A percentile compares a stretch with the other conserved stretches of the same genome.
These are phyloP conservation scores for Dynastes maya DNA, from an alignment of 2,888 invertebrate genomes.

Conservation along the genomic window DNA sequence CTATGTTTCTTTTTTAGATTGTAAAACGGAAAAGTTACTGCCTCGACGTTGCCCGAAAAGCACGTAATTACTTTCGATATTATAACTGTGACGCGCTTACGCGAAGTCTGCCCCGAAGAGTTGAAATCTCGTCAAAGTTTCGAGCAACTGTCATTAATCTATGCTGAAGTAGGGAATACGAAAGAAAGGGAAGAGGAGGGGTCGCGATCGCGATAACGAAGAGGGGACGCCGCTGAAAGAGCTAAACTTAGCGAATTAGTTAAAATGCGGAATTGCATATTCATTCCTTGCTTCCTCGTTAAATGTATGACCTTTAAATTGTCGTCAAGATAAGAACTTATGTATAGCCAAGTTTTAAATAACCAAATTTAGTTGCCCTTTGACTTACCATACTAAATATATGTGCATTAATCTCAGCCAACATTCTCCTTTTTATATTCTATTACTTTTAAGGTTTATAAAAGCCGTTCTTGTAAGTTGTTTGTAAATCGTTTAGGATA, in stretches of 20 bases:
- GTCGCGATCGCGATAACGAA: constrained; percentile 1
- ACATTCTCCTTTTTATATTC: no score
- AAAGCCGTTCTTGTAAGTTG: no score
- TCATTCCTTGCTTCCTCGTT: not conserved
- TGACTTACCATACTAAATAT: no score
- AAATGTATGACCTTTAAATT: not conserved
- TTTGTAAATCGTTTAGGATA: no score
- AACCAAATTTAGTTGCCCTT: no score
- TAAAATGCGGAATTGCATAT: not conserved
- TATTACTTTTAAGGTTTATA: no score
- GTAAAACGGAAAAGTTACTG: not conserved
- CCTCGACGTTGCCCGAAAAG: not conserved
- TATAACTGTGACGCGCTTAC: constrained; percentile 3
- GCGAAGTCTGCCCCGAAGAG: not conserved
- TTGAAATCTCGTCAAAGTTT: constrained; percentile 31
- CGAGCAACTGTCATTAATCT: constrained; percentile 29
- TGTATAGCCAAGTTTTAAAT: no score
- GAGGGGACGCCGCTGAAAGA: not conserved
- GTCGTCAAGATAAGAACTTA: not conserved
- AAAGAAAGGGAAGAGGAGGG: not conserved
- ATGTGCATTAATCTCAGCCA: no score
- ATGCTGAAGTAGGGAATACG: not conserved
- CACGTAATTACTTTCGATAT: constrained; percentile 18
- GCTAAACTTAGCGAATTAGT: not conserved
- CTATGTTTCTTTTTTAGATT: not conserved